Conservation (phyloP, 2,113 vertebrate species). For the Semnornis frantzii region DNA sequence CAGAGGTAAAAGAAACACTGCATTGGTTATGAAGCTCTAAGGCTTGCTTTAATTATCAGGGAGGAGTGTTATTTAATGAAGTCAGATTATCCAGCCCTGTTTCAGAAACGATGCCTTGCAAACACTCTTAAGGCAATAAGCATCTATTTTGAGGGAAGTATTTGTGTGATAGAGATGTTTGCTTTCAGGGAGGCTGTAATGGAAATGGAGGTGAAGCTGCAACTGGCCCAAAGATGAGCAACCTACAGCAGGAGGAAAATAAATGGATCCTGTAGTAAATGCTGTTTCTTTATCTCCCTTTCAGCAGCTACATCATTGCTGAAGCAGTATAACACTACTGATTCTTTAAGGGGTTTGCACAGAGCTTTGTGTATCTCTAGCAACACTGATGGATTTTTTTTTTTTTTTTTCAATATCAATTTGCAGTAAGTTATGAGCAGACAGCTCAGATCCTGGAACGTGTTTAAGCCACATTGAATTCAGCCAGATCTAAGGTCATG, state of each 20-base stretch:
- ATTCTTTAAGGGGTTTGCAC: not conserved
- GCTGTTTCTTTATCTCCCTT: not conserved
- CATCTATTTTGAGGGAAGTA: not conserved
- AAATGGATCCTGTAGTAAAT: not conserved
- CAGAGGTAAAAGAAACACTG: not conserved
- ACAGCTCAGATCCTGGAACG: not conserved
- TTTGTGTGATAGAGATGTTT: not conserved
- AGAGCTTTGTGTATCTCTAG: not conserved
- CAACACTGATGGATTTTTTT: not conserved
- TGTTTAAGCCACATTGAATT: not conserved
- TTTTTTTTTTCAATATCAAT: not conserved
- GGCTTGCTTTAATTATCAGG: not conserved
- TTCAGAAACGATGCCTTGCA: not conserved
- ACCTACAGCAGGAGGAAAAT: not conserved
- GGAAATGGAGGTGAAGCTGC: not conserved
- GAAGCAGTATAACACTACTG: not conserved
- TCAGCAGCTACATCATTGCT: not conserved
- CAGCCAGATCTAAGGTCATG: not conserved
- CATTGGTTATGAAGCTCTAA: not conserved
- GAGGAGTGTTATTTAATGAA: not conserved
- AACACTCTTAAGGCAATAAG: not conserved
- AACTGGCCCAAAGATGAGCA: not conserved
- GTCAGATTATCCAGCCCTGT: slow-evolving; percentile 15
- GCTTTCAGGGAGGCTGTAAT: not conserved
- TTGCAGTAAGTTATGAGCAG: not conserved